Evolutionary conservation across 2,797 vertebrate species (phyloP).

Genomic region (Myotis findleyi): DNA sequence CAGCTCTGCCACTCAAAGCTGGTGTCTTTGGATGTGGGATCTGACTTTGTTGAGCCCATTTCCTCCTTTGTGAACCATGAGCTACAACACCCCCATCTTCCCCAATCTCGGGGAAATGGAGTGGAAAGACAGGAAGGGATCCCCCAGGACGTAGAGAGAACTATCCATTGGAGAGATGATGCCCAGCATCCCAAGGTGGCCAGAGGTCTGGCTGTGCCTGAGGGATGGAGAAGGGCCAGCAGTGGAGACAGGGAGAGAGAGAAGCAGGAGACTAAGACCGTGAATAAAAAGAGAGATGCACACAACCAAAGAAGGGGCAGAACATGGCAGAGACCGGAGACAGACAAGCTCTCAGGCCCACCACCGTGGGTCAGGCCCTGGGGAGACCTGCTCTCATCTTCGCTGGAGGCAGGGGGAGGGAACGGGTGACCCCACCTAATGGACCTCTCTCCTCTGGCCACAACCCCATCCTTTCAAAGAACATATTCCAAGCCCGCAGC

Average conservation of each 20-base stretch:
- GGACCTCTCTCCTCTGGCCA: not conserved
- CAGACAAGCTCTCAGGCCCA: too few species aligned
- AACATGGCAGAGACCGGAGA: too few species aligned
- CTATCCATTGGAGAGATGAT: not conserved
- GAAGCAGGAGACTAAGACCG: not conserved
- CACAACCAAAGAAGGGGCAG: too few species aligned
- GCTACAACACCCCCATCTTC: accelerated
- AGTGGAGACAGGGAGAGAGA: not conserved
- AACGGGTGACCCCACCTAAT: too few species aligned
- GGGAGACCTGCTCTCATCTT: too few species aligned
- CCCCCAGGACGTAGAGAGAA: not conserved
- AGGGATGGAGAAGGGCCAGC: not conserved
- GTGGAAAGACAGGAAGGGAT: not conserved
- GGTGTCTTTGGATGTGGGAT: not conserved
- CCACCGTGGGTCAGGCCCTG: too few species aligned
- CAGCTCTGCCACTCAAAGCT: not conserved
- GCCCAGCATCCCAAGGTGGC: too few species aligned
- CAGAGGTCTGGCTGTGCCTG: not conserved
- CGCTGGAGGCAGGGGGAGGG: too few species aligned
- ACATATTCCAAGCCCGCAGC: accelerated
- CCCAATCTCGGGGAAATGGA: not conserved
- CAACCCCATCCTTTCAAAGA: not conserved
- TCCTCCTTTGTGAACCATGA: not conserved
- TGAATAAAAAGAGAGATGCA: not conserved
- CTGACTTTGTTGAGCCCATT: not conserved